A percentile compares a stretch with the other conserved stretches of the same genome.
Conservation (phyloP, 2,797 vertebrate genomes). For the Gallirallus australis region DNA sequence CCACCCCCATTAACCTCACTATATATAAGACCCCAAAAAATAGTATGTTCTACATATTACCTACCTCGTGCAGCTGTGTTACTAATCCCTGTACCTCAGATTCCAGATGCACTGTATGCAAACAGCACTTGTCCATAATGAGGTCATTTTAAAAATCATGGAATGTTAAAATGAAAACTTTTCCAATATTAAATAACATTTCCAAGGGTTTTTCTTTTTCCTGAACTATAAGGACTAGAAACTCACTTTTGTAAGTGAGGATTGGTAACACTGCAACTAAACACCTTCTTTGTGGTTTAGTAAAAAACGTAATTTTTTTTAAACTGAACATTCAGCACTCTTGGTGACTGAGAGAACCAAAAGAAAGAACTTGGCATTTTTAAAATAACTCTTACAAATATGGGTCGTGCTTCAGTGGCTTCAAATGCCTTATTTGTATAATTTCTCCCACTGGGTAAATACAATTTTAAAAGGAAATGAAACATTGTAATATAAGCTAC, state of each 20-base stretch:
- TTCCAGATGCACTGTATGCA: background rate
- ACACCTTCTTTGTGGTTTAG: background rate
- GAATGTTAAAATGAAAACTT: background rate
- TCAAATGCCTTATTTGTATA: conserved; percentile 74
- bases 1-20: background rate
- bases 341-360: background rate
- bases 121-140: background rate
- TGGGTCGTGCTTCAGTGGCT: conserved; percentile 39
- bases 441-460: conserved; percentile 71
- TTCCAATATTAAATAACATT: background rate
- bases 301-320: background rate
- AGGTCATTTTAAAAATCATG: background rate
- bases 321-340: background rate
- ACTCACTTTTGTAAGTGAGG: background rate
- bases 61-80: background rate
- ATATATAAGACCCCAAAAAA: background rate
- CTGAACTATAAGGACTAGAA: background rate
- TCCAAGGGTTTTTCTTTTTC: background rate
- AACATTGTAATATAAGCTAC: conserved; percentile 64
- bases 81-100: background rate
- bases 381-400: conserved; percentile 65
- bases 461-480: conserved; percentile 65
- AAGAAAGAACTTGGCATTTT: conserved; percentile 14
- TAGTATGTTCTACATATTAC: background rate
- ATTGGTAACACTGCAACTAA: background rate